Evolutionary conservation across 2,797 vertebrate genomes (phyloP), one percentile per base, ranked within the genome.

Genomic region (Monodelphis domestica): DNA sequence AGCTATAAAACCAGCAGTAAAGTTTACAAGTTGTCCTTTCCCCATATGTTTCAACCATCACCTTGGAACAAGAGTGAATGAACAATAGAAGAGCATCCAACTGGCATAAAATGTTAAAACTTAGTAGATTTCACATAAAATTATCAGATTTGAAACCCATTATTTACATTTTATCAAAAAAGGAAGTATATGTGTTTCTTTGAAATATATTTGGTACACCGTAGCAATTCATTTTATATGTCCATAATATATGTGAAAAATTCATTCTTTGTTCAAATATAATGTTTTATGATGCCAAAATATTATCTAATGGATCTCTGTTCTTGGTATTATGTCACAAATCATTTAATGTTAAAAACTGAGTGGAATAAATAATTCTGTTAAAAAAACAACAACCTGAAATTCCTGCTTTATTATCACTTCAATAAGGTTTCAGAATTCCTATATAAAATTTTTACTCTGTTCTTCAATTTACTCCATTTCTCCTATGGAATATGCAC

Each of bases 401-500:
- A 94, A 92, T 45, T 87, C 52, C 29, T 30, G 30, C 91, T 94
- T 57, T 96, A 84, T 57, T 96, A 84, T 94, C 70, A 45, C 33
- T 7, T 33, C 93, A 94, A 91, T n/a, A 87, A 38, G 52, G 54
- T 57, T 54, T 29, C 91, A 30, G 91, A 53, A 52, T 4, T 30
- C 57, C 45, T 90, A 55, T 45, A 92, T 24, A 78, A 88, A 90
- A 38, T 89, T 78, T 91, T 45, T 15, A 30, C 1, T 26, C 38
- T 28, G 91, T 45, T 38, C 50, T 90, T 30, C 57, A 92, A 87
- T 28, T 91, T 89, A 90, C 17, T 54, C 90, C 78, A 50, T 87
- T 26, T 50, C 30, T 63, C 94, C 38, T 0, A 1, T 14, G n/a
- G 89, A 92, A 70, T 33, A 45, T 84, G 53, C 70, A 89, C 57